Base-by-base conservation (phyloP, 1,140 invertebrate genomes). In the Nephila pilipes region DNA sequence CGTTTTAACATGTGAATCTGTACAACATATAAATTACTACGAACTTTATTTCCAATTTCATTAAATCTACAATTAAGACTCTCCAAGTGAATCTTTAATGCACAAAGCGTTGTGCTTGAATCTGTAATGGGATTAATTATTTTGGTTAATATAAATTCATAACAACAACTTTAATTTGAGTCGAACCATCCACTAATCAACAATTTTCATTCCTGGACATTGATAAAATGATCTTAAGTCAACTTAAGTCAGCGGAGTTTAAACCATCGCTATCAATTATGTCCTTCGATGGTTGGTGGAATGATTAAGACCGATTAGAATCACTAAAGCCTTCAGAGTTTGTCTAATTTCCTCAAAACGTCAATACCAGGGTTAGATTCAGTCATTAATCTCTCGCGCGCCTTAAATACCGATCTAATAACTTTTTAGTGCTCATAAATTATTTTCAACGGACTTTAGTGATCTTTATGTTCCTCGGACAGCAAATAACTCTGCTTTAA, bases 291-390 rank as follows among this genome's bases (percentile, higher is more conserved):
- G 55, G 25, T 54, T 60, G 85, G 55, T 18, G 36, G 32, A 60
- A 60, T 87, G 85, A 87, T 87, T 87, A 87, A 25, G 57, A 87
- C 14, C 32, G 85, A 87, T 87, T 87, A 87, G 60, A 87, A 87
- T 54, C 85, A 60, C 58, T 87, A 60, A 85, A 87, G 85, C 85
- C 25, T 36, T 87, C 54, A 83, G 22, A 25, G 81, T 83, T 55
- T 55, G 46, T 83, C 81, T 83, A 83, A 83, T 83, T 83, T 83
- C 54, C 20, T 36, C 8, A 29, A 32, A 87, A 87, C 58, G 57
- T 60, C 85, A 87, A 87, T 87, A 87, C 32, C 85, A 87, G 85
- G 80, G 85, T 87, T 60, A 58, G 55, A 87, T 58, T 87, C 29
- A 36, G 85, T 60, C 55, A 87, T 87, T 87, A 87, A 87, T 87